Evolutionary conservation across 2,888 invertebrate species (phyloP).

Genomic region (Pelosia muscerda): DNA sequence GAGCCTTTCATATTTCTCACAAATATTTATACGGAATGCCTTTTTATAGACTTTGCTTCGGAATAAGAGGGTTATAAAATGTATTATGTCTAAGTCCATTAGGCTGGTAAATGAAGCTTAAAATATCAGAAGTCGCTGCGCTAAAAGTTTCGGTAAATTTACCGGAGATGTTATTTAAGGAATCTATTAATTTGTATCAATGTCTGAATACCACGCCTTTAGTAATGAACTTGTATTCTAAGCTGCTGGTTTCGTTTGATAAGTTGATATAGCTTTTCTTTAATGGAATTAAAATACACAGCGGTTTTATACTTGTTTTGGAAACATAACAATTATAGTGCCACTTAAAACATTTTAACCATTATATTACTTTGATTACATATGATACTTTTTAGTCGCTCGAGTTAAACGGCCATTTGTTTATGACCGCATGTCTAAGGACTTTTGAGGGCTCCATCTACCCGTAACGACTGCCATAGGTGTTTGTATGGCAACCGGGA

Average conservation of each 20-base stretch:
- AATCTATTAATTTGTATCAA: not conserved
- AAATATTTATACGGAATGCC: slow-evolving; percentile 17
- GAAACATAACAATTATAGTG: not conserved
- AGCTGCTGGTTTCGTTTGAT: not conserved
- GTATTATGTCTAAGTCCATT: slow-evolving; percentile 18
- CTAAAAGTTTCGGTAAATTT: slow-evolving; percentile 25
- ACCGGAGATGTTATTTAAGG: slow-evolving; percentile 18
- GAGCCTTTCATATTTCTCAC: slow-evolving; percentile 6
- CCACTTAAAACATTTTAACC: too few relatives aligned
- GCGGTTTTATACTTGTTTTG: not conserved
- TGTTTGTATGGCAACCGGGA: too few relatives aligned
- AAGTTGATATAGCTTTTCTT: slow-evolving; percentile 1
- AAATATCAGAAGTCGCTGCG: slow-evolving; percentile 29
- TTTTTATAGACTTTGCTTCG: slow-evolving; percentile 22
- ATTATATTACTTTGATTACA: too few relatives aligned
- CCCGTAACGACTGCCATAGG: too few relatives aligned
- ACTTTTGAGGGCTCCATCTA: too few relatives aligned
- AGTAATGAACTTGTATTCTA: not conserved
- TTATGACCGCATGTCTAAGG: too few relatives aligned
- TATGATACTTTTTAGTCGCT: too few relatives aligned
- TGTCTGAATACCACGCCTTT: not conserved
- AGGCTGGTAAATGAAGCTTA: slow-evolving; percentile 22
- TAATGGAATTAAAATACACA: not conserved
- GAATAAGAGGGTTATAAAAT: slow-evolving; percentile 24
- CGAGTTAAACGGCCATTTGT: too few relatives aligned